A percentile compares a stretch with the other conserved stretches of the same genome.
phyloP scores from a whole-genome alignment of 2,113 vertebrate species.

The Sminthopsis crassicaudata region DNA sequence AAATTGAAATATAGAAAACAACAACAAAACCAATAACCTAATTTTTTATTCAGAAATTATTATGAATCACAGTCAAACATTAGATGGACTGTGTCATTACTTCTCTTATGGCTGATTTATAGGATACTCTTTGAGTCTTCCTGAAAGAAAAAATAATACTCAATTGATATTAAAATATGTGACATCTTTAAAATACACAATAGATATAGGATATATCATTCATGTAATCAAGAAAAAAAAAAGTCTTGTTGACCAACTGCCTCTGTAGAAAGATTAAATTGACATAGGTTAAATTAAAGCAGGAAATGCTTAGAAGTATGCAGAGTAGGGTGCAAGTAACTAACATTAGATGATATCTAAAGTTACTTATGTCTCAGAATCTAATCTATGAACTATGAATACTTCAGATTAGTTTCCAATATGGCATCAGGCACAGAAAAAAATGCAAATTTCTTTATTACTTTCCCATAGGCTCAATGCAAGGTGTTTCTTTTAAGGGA shows the following conservation, averaged over 20 bases:
- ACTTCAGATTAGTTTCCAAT: not conserved
- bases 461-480: not conserved
- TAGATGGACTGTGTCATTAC: not conserved
- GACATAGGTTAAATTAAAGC: not conserved
- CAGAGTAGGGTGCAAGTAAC: not conserved
- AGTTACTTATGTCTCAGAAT: not conserved
- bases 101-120: not conserved
- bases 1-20: not conserved
- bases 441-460: slow-evolving; percentile 1
- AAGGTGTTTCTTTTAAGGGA: not conserved
- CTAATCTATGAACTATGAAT: not conserved
- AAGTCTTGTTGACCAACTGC: not conserved
- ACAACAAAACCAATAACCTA: not conserved
- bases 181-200: not conserved
- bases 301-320: not conserved
- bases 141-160: not conserved
- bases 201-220: not conserved
- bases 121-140: slow-evolving; percentile 1
- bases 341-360: not conserved
- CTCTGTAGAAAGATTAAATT: slow-evolving; percentile 6
- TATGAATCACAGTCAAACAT: not conserved
- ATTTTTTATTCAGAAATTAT: not conserved
- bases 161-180: not conserved
- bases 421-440: not conserved
- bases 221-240: not conserved